phyloP scores from a whole-genome alignment of 2,797 vertebrate genomes.

The Amblyraja radiata region DNA sequence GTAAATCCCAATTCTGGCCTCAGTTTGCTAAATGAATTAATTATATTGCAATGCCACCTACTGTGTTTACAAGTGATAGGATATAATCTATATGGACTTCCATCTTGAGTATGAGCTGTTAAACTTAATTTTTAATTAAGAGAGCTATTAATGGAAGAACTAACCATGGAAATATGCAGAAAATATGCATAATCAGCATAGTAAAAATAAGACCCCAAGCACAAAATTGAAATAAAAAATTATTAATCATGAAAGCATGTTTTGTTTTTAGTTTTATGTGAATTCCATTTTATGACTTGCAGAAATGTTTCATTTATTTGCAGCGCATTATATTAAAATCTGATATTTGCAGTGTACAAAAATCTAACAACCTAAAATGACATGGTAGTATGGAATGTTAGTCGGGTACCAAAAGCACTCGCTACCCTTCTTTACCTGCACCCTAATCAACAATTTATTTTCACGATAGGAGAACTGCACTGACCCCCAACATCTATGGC shows the following conservation, averaged over 20 bases:
- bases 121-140: background rate
- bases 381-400: background rate
- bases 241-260: background rate
- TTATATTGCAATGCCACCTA: background rate
- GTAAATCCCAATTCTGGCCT: background rate
- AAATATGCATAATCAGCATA: background rate
- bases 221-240: background rate
- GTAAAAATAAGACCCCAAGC: background rate
- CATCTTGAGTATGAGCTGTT: background rate
- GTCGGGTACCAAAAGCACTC: background rate
- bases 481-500: background rate
- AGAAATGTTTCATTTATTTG: background rate
- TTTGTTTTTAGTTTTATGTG: background rate
- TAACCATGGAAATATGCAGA: background rate
- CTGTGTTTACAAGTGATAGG: background rate
- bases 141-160: background rate
- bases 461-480: background rate
- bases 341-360: background rate
- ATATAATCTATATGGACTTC: background rate
- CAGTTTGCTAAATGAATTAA: background rate
- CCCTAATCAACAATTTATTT: background rate
- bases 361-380: background rate
- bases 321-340: background rate
- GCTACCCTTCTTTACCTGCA: background rate
- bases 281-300: background rate